Conservation (phyloP, 35 echinoderm and acorn worm genomes). For the Stichopus chloronotus region DNA sequence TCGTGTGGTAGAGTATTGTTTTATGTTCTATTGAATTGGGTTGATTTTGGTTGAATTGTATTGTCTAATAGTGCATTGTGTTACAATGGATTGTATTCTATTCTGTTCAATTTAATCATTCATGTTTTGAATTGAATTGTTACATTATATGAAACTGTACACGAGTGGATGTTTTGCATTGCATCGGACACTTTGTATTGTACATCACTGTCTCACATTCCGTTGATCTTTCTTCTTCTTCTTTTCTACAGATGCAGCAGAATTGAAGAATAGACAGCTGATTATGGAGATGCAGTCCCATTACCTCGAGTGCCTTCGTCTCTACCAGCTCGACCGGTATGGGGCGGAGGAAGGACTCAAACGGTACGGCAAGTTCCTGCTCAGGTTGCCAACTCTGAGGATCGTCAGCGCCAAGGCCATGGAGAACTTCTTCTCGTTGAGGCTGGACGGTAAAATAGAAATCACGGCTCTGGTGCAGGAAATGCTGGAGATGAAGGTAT, state of each 20-base stretch:
- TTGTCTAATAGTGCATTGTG: too few relatives aligned
- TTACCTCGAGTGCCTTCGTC: constrained; percentile 72
- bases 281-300: constrained; percentile 52
- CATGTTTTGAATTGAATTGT: too few relatives aligned
- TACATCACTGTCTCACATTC: too few relatives aligned
- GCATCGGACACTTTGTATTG: too few relatives aligned
- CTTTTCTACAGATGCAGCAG: constrained; percentile 68
- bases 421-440: constrained; percentile 71
- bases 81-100: too few relatives aligned
- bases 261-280: constrained; percentile 46
- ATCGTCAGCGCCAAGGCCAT: constrained; percentile 72
- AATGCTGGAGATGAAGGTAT: constrained; percentile 63
- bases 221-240: neutral
- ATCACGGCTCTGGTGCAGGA: constrained; percentile 59
- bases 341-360: constrained; percentile 18
- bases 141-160: too few relatives aligned
- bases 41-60: too few relatives aligned
- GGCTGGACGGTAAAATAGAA: constrained; percentile 65
- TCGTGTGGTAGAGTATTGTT: too few relatives aligned
- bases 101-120: too few relatives aligned
- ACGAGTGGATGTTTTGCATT: too few relatives aligned
- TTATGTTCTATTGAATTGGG: too few relatives aligned
- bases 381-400: constrained; percentile 63
- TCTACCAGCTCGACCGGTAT: constrained; percentile 29
- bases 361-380: constrained; percentile 73